These are phyloP conservation scores for Schizothorax lantsangensis DNA, from an alignment of 2,797 vertebrate species.

Conservation along the genomic window DNA sequence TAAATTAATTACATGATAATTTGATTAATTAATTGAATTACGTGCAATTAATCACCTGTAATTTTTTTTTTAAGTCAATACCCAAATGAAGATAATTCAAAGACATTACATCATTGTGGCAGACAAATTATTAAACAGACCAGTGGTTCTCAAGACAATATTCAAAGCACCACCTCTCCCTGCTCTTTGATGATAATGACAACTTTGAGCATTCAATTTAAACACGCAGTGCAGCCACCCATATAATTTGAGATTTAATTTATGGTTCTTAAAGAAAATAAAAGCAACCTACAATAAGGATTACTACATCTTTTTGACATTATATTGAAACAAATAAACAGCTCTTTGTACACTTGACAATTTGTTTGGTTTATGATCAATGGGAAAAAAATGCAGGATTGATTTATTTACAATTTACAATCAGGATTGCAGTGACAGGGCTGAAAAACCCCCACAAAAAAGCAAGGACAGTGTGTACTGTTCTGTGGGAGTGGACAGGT, in stretches of 20 bases:
- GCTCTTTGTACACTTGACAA: background rate
- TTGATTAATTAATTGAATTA: slow-evolving; percentile 2
- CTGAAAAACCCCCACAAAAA: background rate
- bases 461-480: too few relatives aligned
- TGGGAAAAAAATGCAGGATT: background rate
- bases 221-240: slow-evolving; percentile 7
- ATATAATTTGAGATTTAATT: slow-evolving; percentile 34
- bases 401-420: too few relatives aligned
- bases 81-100: background rate
- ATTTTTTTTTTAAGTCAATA: background rate
- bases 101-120: background rate
- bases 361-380: background rate
- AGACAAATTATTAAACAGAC: background rate
- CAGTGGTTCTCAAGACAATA: background rate
- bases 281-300: slow-evolving; percentile 4
- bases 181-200: slow-evolving; percentile 37
- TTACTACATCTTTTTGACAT: slow-evolving; percentile 5
- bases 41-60: background rate
- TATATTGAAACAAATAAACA: background rate
- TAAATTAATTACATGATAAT: background rate
- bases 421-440: background rate
- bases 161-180: slow-evolving; percentile 30
- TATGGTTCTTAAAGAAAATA: slow-evolving; percentile 1
- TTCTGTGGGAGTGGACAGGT: background rate
- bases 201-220: slow-evolving; percentile 16